Base-by-base conservation (phyloP, 2,797 vertebrate genomes). In the Phoxinus dragarum region DNA sequence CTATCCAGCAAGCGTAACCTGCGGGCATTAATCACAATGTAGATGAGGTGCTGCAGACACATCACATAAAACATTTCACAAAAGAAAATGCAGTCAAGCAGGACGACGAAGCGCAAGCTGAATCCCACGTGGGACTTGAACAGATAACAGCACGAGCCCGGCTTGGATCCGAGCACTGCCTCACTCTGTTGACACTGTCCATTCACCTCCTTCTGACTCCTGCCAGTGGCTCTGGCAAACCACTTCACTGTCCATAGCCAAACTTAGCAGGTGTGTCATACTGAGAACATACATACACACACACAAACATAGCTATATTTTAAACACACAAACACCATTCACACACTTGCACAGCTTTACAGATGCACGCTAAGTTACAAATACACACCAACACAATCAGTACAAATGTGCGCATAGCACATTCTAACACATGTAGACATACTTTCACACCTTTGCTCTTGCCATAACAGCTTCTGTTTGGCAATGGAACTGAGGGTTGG, bases 261-360 rank as follows among this genome's bases (percentile, higher is more conserved):
- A 88, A 76, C 75, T 52, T 81, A 84, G 87, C 84, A 88, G 84
- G 84, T 76, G 84, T 88, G 84, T 75, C 71, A 74, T 69, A 72
- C 79, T 84, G 85, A 76, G 84, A 83, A 69, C 69, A 68, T 56
- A 47, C 71, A 81, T 54, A 72, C 19, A 80, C 78, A 74, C 61
- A 72, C 42, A 64, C 54, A 80, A n/a, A 80, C 40, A 73, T 21
- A 84, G 34, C 44, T 54, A 67, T 44, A 67, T n/a, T 34, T 61
- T 74, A 47, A 16, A 81, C 67, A 81, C 64, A 21, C 9, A 71
- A 52, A 76, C 56, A 75, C 47, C 19, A 21, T 36, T 73, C 38
- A 56, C 17, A 75, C 49, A 31, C 12, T 52, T 47, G 47, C 44
- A 47, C 27, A 64, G 42, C 40, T 14, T 61, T 23, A 79, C 42